phyloP scores from a whole-genome alignment of 2,888 invertebrate species.

The Erpobdella octoculata region DNA sequence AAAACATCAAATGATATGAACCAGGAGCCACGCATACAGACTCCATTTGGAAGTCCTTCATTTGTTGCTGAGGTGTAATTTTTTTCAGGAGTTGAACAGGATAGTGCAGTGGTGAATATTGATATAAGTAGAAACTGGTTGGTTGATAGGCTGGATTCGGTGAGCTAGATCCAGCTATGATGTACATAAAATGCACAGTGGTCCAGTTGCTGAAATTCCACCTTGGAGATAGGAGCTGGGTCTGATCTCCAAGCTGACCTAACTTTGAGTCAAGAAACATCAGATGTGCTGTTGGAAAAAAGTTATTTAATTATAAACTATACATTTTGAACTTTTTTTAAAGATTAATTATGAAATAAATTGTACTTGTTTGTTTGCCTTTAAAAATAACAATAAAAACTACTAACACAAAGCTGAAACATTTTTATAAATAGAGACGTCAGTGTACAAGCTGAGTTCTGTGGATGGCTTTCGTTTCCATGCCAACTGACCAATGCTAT shows the following conservation, averaged over 20 bases:
- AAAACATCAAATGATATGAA: slow-evolving; percentile 27
- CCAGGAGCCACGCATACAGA: slow-evolving; percentile 24
- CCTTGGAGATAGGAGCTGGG: slow-evolving; percentile 28
- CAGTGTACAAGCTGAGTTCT: background rate
- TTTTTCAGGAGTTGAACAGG: slow-evolving; percentile 13
- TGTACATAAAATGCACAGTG: slow-evolving; percentile 5
- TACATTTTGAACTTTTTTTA: background rate
- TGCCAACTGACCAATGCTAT: background rate
- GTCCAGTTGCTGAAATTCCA: slow-evolving; percentile 22
- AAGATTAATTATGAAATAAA: background rate
- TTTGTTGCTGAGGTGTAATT: background rate
- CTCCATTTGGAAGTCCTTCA: slow-evolving; percentile 9
- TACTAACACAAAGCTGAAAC: background rate
- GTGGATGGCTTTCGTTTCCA: slow-evolving; percentile 13
- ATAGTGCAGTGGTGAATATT: slow-evolving; percentile 25
- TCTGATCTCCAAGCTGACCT: slow-evolving; percentile 28
- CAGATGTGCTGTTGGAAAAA: slow-evolving; percentile 23
- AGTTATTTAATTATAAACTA: background rate
- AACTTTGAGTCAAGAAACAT: slow-evolving; percentile 30
- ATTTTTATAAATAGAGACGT: slow-evolving; percentile 4
- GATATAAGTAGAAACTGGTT: slow-evolving; percentile 23
- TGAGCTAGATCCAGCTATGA: slow-evolving; percentile 18
- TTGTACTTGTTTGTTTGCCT: background rate
- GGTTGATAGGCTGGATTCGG: background rate
- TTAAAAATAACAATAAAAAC: background rate